Conservation (phyloP, 2,888 invertebrate species). For the Drosophila nr. perissopoda region DNA sequence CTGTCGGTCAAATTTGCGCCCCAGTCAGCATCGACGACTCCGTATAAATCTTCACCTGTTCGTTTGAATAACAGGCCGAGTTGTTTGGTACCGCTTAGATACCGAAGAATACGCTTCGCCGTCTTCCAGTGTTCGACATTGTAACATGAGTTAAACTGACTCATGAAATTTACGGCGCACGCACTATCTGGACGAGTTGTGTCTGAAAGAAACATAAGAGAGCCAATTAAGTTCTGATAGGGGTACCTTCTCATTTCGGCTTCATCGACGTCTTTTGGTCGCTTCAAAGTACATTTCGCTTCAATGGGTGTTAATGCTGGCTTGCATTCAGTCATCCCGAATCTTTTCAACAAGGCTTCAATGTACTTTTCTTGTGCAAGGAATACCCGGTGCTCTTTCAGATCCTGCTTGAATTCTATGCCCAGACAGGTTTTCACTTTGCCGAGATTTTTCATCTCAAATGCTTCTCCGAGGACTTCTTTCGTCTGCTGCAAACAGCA, state of each 20-base stretch:
- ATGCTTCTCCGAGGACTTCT: not conserved
- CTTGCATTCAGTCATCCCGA: too few relatives aligned
- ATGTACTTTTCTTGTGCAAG: constrained; percentile 1
- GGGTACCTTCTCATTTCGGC: not conserved
- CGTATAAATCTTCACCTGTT: too few relatives aligned
- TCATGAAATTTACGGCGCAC: too few relatives aligned
- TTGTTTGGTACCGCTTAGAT: too few relatives aligned
- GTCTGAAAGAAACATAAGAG: not conserved
- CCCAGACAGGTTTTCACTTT: constrained; percentile 6
- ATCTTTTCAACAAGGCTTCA: too few relatives aligned
- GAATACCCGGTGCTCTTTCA: constrained; percentile 1
- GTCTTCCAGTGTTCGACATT: too few relatives aligned
- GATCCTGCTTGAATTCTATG: constrained; percentile 1
- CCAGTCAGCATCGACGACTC: too few relatives aligned
- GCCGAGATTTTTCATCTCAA: not conserved
- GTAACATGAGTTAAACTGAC: too few relatives aligned
- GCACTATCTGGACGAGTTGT: not conserved
- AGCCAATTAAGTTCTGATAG: not conserved
- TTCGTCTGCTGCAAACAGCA: constrained; percentile 1
- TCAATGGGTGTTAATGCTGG: too few relatives aligned
- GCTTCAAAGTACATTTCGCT: not conserved
- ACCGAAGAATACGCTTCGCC: too few relatives aligned
- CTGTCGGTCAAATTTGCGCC: too few relatives aligned
- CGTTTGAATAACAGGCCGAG: too few relatives aligned
- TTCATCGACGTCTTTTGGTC: not conserved